Percentiles rank a stretch among this genome's conserved stretches.
These are phyloP conservation scores for Rhyacichthys aspro DNA, from an alignment of 2,797 vertebrate species.

Conservation along the genomic window DNA sequence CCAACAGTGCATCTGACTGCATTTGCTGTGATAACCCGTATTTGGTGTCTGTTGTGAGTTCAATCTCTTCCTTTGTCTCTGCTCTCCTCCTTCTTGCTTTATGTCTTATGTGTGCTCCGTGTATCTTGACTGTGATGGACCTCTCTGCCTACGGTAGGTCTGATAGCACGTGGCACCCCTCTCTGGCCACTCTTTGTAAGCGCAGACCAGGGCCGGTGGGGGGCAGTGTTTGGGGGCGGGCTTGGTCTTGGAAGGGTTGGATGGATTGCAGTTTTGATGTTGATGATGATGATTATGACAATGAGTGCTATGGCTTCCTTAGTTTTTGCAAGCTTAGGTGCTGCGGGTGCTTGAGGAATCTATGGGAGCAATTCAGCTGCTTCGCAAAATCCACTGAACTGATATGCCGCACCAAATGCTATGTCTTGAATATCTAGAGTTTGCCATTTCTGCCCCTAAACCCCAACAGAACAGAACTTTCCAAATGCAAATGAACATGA, in stretches of 20 bases:
- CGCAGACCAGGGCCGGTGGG: conserved; percentile 69
- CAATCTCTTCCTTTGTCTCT: conserved; percentile 83
- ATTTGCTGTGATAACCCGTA: conserved; percentile 74
- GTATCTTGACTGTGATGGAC: conserved; percentile 84
- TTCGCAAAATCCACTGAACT: conserved; percentile 79
- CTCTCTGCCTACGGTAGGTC: conserved; percentile 86
- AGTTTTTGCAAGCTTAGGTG: conserved; percentile 82
- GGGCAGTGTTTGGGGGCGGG: conserved; percentile 32
- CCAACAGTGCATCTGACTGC: conserved; percentile 72
- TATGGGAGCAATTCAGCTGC: conserved; percentile 74
- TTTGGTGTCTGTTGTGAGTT: conserved; percentile 84
- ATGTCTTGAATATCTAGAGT: conserved; percentile 71
- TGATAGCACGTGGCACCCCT: conserved; percentile 77
- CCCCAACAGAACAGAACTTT: conserved; percentile 40
- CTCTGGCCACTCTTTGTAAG: conserved; percentile 81
- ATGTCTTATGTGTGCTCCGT: conserved; percentile 83
- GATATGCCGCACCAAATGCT: conserved; percentile 78
- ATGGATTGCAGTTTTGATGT: conserved; percentile 60
- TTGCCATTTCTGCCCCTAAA: conserved; percentile 56
- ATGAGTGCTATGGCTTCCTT: conserved; percentile 81
- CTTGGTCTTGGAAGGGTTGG: conserved; percentile 70
- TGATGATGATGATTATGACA: conserved; percentile 64
- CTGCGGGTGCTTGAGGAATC: conserved; percentile 82
- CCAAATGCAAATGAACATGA: conserved; percentile 68
- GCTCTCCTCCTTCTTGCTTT: conserved; percentile 77